Evolutionary conservation across 2,797 vertebrate genomes (phyloP).

Genomic region (Loris lydekkerianus): DNA sequence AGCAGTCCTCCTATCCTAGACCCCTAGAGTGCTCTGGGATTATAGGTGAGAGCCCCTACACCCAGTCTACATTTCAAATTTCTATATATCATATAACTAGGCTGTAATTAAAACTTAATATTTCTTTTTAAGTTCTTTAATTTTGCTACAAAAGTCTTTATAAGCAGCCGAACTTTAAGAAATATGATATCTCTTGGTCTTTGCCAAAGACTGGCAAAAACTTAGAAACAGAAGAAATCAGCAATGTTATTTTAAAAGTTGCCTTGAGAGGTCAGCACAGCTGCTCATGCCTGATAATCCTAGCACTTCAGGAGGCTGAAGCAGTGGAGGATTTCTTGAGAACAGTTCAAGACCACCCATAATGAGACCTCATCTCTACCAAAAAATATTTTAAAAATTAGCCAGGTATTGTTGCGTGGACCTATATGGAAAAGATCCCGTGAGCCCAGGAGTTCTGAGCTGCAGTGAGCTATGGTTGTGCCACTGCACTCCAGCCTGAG

Average conservation of each 20-base stretch:
- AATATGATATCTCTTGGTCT: neutral
- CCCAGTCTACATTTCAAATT: neutral
- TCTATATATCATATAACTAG: neutral
- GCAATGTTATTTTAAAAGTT: slow-evolving; percentile 3
- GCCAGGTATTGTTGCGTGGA: neutral
- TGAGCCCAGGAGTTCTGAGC: neutral
- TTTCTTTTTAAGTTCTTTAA: slow-evolving; percentile 55
- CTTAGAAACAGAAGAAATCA: slow-evolving; percentile 2
- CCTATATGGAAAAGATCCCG: neutral
- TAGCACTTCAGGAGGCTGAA: too few species aligned
- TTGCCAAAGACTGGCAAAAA: neutral
- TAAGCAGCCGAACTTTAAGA: slow-evolving; percentile 23
- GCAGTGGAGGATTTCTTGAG: too few species aligned
- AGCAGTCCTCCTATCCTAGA: too few species aligned
- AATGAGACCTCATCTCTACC: too few species aligned
- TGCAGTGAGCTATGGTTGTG: neutral
- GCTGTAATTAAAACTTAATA: slow-evolving; percentile 30
- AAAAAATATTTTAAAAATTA: neutral
- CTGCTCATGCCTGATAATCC: too few species aligned
- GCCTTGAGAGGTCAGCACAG: neutral
- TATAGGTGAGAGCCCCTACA: too few species aligned
- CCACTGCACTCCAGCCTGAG: neutral
- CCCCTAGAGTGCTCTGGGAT: too few species aligned
- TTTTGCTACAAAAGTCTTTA: neutral
- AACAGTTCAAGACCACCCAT: too few species aligned